Percentiles rank a stretch among this genome's conserved stretches.
Conservation (phyloP, 2,888 invertebrate species). For the Caenorhabditis auriculariae region DNA sequence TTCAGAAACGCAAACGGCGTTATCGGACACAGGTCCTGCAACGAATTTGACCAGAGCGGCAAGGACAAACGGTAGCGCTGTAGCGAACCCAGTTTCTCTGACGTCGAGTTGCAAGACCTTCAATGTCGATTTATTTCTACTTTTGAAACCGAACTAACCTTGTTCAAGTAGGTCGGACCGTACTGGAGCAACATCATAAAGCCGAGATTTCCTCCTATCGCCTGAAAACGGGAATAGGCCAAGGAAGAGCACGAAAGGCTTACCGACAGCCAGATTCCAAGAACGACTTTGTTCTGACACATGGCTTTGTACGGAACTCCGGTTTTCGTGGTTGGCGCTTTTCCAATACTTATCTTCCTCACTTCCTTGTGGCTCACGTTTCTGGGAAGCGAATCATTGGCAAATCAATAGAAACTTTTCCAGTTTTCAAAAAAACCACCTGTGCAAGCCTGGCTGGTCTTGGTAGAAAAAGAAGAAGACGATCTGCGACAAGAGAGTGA, state of each 20-base stretch:
- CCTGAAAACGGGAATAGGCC: no score
- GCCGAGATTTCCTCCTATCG: slow-evolving; percentile 22
- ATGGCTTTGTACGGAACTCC: slow-evolving; percentile 17
- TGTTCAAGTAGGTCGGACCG: slow-evolving; percentile 27
- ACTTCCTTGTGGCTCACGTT: slow-evolving; percentile 19
- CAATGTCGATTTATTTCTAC: neutral
- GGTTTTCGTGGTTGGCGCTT: slow-evolving; percentile 4
- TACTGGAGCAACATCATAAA: slow-evolving; percentile 17
- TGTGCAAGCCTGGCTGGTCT: slow-evolving; percentile 31
- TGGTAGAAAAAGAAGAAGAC: slow-evolving; percentile 29
- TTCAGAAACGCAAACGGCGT: no score
- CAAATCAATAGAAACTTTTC: neutral
- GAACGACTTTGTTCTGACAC: neutral
- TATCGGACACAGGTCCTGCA: slow-evolving; percentile 24
- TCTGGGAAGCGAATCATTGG: slow-evolving; percentile 7
- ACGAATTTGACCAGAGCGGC: slow-evolving; percentile 16
- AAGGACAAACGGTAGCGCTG: slow-evolving; percentile 32
- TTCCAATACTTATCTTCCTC: slow-evolving; percentile 18
- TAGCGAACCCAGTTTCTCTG: slow-evolving; percentile 32
- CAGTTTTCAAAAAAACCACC: neutral
- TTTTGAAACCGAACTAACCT: neutral
- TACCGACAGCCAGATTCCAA: slow-evolving; percentile 1
- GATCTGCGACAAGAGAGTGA: slow-evolving; percentile 16
- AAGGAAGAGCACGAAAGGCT: no score
- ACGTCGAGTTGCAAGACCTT: slow-evolving; percentile 39